Evolutionary conservation across 2,797 vertebrate species (phyloP).

Genomic region (Petrocephalus schoutedeni): DNA sequence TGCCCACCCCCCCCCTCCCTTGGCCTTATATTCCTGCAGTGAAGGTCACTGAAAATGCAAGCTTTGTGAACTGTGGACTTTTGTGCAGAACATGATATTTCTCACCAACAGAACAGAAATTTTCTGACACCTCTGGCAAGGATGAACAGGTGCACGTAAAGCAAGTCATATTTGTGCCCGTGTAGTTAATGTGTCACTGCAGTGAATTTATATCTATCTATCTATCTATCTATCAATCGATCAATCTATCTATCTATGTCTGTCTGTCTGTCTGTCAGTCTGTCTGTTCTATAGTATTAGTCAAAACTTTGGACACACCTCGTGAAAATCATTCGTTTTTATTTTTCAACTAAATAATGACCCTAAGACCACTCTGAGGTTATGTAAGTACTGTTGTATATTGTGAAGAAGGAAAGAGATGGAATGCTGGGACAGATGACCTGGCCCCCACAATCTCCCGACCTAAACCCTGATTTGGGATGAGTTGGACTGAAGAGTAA

Average conservation of each 20-base stretch:
- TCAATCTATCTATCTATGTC: neutral
- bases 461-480: too few species aligned
- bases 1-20: too few species aligned
- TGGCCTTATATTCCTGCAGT: neutral
- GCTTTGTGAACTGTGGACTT: neutral
- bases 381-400: neutral
- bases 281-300: neutral
- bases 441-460: too few species aligned
- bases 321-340: neutral
- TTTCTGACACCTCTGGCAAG: neutral
- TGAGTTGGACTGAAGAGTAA: neutral
- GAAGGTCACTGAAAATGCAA: neutral
- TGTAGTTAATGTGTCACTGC: neutral
- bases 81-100: neutral
- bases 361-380: neutral
- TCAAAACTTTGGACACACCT: neutral
- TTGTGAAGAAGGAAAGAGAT: neutral
- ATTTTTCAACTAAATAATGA: neutral
- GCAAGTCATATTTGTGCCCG: neutral
- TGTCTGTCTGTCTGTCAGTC: neutral
- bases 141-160: neutral
- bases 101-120: neutral
- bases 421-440: too few species aligned
- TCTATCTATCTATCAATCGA: too few species aligned
- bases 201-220: neutral